phyloP scores from a whole-genome alignment of 1,140 invertebrate genomes.

The Drosophila bocqueti region DNA sequence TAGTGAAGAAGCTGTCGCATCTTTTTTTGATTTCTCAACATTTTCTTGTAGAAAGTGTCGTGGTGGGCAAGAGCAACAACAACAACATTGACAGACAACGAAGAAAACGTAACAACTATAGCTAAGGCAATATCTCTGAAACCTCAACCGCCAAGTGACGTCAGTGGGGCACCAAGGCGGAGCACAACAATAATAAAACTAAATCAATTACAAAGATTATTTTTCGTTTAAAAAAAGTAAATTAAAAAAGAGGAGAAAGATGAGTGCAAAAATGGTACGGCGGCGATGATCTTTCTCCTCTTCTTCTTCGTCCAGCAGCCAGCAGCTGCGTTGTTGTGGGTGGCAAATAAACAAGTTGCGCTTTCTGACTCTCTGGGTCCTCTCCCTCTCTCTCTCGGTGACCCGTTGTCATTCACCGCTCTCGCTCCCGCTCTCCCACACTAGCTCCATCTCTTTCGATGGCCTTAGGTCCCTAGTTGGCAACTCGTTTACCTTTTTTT shows the following conservation, averaged over 20 bases:
- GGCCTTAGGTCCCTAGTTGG: constrained; percentile 60
- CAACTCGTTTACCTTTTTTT: constrained; percentile 80
- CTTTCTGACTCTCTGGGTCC: constrained; percentile 6
- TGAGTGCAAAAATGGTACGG: constrained; percentile 51
- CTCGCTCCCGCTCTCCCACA: constrained; percentile 33
- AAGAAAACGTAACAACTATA: constrained; percentile 26
- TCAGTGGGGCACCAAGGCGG: constrained; percentile 27
- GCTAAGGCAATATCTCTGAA: constrained; percentile 33
- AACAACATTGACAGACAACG: constrained; percentile 11
- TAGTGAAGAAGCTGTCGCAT: constrained; percentile 66
- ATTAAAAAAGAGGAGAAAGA: constrained; percentile 16
- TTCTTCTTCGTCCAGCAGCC: constrained; percentile 15
- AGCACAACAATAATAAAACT: constrained; percentile 20
- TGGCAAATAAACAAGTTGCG: constrained; percentile 54
- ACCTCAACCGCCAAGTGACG: constrained; percentile 28
- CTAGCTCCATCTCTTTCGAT: constrained; percentile 20
- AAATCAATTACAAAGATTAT: constrained; percentile 47
- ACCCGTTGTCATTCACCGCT: constrained; percentile 7
- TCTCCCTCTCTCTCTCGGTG: constrained; percentile 12
- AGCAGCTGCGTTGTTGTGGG: constrained; percentile 57
- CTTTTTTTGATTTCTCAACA: constrained; percentile 83
- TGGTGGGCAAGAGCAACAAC: constrained; percentile 58
- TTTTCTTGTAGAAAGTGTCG: constrained; percentile 82
- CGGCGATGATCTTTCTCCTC: constrained; percentile 30
- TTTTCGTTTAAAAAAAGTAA: constrained; percentile 27